A percentile compares a stretch with the other conserved stretches of the same genome.
These are phyloP conservation scores for Araneus ventricosus DNA, from an alignment of 1,140 invertebrate genomes.

Conservation along the genomic window DNA sequence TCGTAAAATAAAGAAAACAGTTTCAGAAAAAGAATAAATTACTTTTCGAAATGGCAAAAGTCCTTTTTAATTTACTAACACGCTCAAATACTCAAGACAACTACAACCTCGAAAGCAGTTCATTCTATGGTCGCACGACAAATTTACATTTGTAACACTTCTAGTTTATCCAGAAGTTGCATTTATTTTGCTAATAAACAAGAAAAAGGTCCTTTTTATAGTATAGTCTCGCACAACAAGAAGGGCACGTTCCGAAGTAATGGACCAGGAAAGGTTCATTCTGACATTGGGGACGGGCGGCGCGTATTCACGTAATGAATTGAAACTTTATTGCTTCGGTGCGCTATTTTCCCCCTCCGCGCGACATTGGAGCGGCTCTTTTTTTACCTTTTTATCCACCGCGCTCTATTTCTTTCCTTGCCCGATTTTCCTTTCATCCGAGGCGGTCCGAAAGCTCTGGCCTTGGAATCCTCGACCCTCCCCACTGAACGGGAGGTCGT, in stretches of 20 bases:
- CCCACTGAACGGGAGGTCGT: conserved; percentile 29
- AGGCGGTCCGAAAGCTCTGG: conserved; percentile 42
- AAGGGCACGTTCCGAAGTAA: not conserved
- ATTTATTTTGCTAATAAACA: too few species aligned
- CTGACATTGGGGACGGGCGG: not conserved
- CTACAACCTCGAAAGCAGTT: too few species aligned
- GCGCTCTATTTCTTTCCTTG: conserved; percentile 49
- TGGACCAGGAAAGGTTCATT: not conserved
- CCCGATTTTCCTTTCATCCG: conserved; percentile 18
- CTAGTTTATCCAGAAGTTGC: too few species aligned
- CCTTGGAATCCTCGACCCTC: conserved; percentile 52
- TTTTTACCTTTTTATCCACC: not conserved
- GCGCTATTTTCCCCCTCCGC: not conserved
- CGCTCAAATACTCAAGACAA: too few species aligned
- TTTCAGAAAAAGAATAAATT: too few species aligned
- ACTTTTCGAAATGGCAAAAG: too few species aligned
- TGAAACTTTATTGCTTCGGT: conserved; percentile 2
- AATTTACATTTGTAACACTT: too few species aligned
- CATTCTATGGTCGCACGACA: too few species aligned
- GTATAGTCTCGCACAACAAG: too few species aligned
- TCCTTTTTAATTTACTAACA: too few species aligned
- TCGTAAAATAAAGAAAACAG: too few species aligned
- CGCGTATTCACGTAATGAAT: not conserved
- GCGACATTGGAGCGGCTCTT: not conserved
- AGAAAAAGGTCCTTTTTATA: too few species aligned